phyloP scores from a whole-genome alignment of 2,113 vertebrate species.

The Patagioenas fasciata region DNA sequence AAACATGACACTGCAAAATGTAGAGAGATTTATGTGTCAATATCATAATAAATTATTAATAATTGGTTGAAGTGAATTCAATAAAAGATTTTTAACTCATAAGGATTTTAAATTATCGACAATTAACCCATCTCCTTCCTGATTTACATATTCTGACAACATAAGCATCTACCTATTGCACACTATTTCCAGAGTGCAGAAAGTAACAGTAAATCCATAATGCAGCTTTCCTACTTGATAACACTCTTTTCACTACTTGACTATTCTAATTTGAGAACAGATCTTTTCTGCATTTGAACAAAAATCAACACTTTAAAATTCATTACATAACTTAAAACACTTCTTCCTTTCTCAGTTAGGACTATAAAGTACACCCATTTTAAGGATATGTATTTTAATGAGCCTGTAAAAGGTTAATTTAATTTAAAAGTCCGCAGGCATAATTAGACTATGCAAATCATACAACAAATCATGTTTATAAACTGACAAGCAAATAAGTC shows the following conservation, averaged over 20 bases:
- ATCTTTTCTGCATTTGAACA: not conserved
- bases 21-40: not conserved
- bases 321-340: not conserved
- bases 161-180: not conserved
- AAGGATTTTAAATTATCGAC: not conserved
- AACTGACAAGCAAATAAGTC: not conserved
- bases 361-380: not conserved
- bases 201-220: not conserved
- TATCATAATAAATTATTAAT: constrained; percentile 13
- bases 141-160: not conserved
- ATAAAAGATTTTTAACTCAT: not conserved
- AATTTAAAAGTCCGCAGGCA: not conserved
- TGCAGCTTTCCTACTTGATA: not conserved
- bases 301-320: not conserved
- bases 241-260: not conserved
- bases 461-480: not conserved
- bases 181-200: not conserved
- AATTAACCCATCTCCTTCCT: not conserved
- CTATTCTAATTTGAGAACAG: not conserved
- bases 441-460: not conserved
- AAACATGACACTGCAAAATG: not conserved
- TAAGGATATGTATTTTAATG: not conserved
- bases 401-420: not conserved
- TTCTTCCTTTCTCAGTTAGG: not conserved
- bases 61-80: constrained; percentile 3